Conservation (phyloP, 2,797 vertebrate genomes). For the Hydrocynus forskahlii region DNA sequence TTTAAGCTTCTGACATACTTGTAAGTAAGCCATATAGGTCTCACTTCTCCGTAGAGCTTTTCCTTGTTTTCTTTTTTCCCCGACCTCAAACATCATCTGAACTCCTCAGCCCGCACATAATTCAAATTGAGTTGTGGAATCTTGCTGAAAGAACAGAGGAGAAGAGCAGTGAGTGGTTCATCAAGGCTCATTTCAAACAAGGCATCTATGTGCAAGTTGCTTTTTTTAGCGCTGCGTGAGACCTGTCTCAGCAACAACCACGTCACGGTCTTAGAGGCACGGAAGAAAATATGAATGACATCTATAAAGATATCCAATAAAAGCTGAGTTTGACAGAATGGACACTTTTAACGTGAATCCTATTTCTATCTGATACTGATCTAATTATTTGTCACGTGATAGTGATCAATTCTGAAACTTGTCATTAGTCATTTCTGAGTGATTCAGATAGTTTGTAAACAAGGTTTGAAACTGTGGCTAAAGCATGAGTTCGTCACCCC, state of each 20-base stretch:
- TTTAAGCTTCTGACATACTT: slow-evolving; percentile 53
- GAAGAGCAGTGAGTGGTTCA: slow-evolving; percentile 24
- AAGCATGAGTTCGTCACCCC: background rate
- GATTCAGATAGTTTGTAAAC: background rate
- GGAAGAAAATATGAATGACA: slow-evolving; percentile 38
- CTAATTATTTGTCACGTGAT: background rate
- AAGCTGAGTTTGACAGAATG: background rate
- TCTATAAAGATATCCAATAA: slow-evolving; percentile 17
- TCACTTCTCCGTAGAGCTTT: slow-evolving; percentile 10
- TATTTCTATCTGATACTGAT: background rate
- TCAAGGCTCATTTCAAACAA: slow-evolving; percentile 44
- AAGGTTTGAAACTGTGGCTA: background rate
- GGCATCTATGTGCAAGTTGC: slow-evolving; percentile 24
- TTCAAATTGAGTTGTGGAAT: slow-evolving; percentile 17
- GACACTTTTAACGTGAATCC: background rate
- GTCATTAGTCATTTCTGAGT: background rate
- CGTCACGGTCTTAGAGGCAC: slow-evolving; percentile 13
- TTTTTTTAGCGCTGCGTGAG: slow-evolving; percentile 40
- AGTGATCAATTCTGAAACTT: background rate
- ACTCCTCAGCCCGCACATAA: background rate
- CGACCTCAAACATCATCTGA: slow-evolving; percentile 14
- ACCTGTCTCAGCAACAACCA: slow-evolving; percentile 4
- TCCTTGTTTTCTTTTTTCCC: background rate
- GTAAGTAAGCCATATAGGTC: slow-evolving; percentile 43
- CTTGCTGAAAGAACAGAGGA: background rate